These are phyloP conservation scores for Hirundo rustica DNA, from an alignment of 2,797 vertebrate species.

Conservation along the genomic window DNA sequence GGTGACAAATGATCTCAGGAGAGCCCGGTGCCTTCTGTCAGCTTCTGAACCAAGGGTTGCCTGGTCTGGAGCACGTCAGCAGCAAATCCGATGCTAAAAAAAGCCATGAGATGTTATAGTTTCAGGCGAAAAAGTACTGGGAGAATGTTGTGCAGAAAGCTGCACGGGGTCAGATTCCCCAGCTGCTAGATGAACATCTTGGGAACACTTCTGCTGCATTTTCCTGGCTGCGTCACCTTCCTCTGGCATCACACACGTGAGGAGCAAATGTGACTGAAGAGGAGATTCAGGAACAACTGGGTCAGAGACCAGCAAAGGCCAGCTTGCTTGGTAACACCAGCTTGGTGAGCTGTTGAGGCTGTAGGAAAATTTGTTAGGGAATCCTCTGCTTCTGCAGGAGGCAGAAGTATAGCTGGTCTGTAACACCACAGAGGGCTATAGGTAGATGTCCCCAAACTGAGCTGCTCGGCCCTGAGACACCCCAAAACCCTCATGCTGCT, in stretches of 20 bases:
- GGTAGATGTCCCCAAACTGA: not conserved
- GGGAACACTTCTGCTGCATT: not conserved
- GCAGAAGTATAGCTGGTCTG: not conserved
- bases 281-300: not conserved
- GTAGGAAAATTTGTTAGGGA: not conserved
- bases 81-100: conserved; percentile 21
- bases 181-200: not conserved
- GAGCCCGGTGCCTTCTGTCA: not conserved
- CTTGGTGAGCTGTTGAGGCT: not conserved
- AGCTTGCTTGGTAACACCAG: not conserved
- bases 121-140: not conserved
- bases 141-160: not conserved
- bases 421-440: not conserved
- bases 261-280: not conserved
- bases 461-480: not conserved
- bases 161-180: not conserved
- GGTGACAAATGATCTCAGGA: not conserved
- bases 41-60: not conserved
- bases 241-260: not conserved
- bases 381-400: not conserved
- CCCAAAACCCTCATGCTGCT: not conserved
- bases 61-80: not conserved
- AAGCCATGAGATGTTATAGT: not conserved
- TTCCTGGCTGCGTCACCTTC: not conserved
- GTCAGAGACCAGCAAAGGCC: not conserved